Conservation (phyloP, 2,888 invertebrate genomes). For the Pristionchus mayeri region DNA sequence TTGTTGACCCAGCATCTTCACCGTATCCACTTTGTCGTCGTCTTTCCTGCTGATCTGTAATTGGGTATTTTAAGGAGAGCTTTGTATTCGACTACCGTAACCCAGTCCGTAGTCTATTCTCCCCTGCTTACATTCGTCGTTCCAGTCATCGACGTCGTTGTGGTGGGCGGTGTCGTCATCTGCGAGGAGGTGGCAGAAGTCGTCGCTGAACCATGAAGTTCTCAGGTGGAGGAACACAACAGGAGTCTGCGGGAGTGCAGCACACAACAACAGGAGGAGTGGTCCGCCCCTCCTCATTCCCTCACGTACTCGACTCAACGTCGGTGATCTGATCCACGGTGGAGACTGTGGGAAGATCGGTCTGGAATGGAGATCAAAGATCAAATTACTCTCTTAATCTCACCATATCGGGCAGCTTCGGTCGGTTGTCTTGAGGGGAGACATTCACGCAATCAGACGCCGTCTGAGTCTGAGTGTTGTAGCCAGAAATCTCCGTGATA, state of each 20-base stretch:
- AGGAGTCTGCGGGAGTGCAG: too few species aligned
- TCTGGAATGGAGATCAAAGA: neutral
- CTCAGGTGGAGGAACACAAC: neutral
- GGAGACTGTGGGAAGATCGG: neutral
- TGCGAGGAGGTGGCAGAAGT: neutral
- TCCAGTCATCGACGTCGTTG: neutral
- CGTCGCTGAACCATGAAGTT: neutral
- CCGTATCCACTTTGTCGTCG: neutral
- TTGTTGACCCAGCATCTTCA: neutral
- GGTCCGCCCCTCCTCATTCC: too few species aligned
- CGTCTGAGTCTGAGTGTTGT: neutral
- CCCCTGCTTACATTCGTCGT: neutral
- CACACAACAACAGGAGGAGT: too few species aligned
- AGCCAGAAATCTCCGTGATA: neutral
- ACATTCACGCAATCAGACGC: conserved; percentile 1
- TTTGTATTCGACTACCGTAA: too few species aligned
- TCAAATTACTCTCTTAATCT: neutral
- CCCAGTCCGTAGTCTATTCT: too few species aligned
- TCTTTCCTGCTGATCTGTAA: neutral
- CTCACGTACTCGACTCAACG: neutral
- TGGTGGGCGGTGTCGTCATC: neutral
- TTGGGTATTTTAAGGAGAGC: too few species aligned
- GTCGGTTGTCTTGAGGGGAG: neutral
- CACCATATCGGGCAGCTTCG: conserved; percentile 23
- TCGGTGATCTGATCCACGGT: neutral